phyloP scores from a whole-genome alignment of 2,797 vertebrate species.

The Argya squamiceps region DNA sequence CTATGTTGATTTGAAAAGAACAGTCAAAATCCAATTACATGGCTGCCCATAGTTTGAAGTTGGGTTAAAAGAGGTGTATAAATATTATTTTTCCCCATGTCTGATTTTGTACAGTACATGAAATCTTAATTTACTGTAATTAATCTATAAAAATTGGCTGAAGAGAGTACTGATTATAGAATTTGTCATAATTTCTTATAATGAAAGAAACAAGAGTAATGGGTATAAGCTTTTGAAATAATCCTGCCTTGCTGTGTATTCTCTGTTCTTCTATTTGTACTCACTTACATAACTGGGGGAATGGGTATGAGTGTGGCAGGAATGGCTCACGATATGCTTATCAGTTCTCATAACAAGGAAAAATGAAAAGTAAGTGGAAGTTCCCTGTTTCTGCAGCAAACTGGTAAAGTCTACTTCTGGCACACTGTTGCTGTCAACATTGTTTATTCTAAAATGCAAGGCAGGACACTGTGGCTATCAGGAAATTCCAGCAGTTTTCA shows the following conservation, averaged over 20 bases:
- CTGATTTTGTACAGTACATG: not conserved
- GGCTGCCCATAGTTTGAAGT: not conserved
- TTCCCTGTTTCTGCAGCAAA: not conserved
- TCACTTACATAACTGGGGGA: not conserved
- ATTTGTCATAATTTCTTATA: not conserved
- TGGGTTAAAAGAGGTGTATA: not conserved
- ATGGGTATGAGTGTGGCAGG: not conserved
- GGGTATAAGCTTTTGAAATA: not conserved
- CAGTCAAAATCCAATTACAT: not conserved
- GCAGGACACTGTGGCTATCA: not conserved
- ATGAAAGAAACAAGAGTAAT: not conserved
- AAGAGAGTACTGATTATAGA: not conserved
- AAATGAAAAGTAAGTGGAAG: slow-evolving; percentile 19
- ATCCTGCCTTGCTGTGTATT: not conserved
- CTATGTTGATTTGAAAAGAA: not conserved
- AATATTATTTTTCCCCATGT: not conserved
- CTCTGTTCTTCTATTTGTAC: not conserved
- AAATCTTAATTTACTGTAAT: not conserved
- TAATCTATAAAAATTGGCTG: not conserved
- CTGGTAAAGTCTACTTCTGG: not conserved
- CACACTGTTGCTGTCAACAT: not conserved
- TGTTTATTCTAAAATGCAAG: slow-evolving; percentile 1
- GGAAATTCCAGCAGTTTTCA: slow-evolving; percentile 11
- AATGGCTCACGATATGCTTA: not conserved
- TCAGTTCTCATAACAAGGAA: not conserved